Conservation (phyloP, 2,888 invertebrate genomes). For the Noctua pronuba region DNA sequence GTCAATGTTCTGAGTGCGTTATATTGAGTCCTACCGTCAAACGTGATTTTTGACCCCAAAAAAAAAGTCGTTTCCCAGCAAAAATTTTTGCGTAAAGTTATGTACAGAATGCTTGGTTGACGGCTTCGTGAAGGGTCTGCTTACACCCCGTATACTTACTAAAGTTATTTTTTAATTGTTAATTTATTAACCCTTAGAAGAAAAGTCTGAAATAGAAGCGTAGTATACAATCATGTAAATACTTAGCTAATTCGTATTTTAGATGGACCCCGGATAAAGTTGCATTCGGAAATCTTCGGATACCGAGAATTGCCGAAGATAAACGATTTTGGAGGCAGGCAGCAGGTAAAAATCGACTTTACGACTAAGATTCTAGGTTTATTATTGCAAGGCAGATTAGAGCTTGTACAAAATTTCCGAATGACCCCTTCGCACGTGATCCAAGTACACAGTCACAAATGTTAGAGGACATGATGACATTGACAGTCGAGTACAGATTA, state of each 20-base stretch:
- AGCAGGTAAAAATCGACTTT: constrained; percentile 12
- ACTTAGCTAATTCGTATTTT: not conserved
- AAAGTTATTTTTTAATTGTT: constrained; percentile 9
- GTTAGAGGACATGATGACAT: not conserved
- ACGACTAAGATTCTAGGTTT: not conserved
- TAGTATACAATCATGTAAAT: constrained; percentile 15
- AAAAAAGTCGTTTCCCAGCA: too few relatives aligned
- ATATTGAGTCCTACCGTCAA: too few relatives aligned
- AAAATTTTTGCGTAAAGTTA: too few relatives aligned
- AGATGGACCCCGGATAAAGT: not conserved
- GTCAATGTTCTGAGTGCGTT: too few relatives aligned
- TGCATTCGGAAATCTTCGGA: constrained; percentile 13
- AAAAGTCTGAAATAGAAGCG: not conserved
- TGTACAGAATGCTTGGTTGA: too few relatives aligned
- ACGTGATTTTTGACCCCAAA: too few relatives aligned
- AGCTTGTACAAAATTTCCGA: not conserved
- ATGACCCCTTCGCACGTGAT: constrained; percentile 12
- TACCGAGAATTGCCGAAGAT: constrained; percentile 2
- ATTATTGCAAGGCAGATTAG: constrained; percentile 28
- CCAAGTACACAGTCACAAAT: constrained; percentile 11
- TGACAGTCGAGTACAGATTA: constrained; percentile 21
- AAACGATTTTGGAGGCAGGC: not conserved
- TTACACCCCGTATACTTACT: too few relatives aligned
- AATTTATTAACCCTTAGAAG: not conserved
- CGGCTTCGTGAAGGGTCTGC: too few relatives aligned